phyloP scores from a whole-genome alignment of 2,888 invertebrate species.

The Empis stercorea region DNA sequence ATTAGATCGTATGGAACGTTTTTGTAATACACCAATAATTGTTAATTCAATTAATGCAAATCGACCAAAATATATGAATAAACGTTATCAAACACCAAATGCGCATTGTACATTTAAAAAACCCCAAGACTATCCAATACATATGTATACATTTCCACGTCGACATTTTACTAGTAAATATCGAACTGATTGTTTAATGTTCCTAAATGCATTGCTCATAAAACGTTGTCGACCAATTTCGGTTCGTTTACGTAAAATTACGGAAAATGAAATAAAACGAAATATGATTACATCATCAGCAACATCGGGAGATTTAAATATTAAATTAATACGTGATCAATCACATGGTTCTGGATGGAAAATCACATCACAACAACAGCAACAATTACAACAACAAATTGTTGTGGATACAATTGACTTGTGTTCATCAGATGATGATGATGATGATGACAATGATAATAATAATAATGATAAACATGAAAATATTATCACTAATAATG shows the following conservation, averaged over 20 bases:
- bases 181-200: conserved; percentile 28
- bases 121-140: conserved; percentile 25
- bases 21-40: conserved; percentile 25
- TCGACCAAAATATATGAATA: conserved; percentile 28
- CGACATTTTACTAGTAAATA: conserved; percentile 29
- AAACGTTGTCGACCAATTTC: conserved; percentile 34
- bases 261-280: conserved; percentile 22
- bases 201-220: conserved; percentile 31
- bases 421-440: conserved; percentile 54
- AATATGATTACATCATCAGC: conserved; percentile 10
- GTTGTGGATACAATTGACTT: conserved; percentile 49
- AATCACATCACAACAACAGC: conserved; percentile 18
- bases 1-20: conserved; percentile 40
- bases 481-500: too few species aligned
- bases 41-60: conserved; percentile 7
- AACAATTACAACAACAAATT: conserved; percentile 14
- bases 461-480: neutral
- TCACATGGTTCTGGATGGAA: conserved; percentile 30
- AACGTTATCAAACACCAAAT: conserved; percentile 19
- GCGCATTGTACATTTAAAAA: conserved; percentile 30
- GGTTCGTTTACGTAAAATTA: conserved; percentile 30
- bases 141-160: conserved; percentile 31
- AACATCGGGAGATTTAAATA: conserved; percentile 22
- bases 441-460: conserved; percentile 11
- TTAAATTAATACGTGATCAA: conserved; percentile 30